A percentile compares a stretch with the other conserved stretches of the same genome.
These are phyloP conservation scores for Polypterus bichir DNA, from an alignment of 2,113 vertebrate species.

Conservation along the genomic window DNA sequence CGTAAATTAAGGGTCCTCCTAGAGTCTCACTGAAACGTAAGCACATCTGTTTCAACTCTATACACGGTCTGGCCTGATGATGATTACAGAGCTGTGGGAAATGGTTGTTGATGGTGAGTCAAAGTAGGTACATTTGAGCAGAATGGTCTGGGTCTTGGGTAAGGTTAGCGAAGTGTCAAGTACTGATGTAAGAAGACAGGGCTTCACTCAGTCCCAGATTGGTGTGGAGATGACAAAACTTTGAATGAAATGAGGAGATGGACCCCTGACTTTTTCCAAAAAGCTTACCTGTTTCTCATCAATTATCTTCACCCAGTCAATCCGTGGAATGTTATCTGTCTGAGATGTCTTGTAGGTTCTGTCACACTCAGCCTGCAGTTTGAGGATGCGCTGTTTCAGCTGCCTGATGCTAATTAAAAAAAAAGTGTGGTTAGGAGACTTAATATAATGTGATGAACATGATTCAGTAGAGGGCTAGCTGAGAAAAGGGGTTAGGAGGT, in stretches of 20 bases:
- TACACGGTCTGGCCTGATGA: too few relatives aligned
- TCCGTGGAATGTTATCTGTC: constrained; percentile 54
- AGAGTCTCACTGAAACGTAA: too few relatives aligned
- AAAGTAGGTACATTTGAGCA: too few relatives aligned
- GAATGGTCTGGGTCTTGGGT: too few relatives aligned
- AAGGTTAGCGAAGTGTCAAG: too few relatives aligned
- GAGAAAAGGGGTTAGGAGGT: background rate
- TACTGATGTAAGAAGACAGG: too few relatives aligned
- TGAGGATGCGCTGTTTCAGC: constrained; percentile 67
- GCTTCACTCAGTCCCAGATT: background rate
- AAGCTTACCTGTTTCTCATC: constrained; percentile 80
- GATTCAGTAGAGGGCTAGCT: background rate
- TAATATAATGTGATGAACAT: too few relatives aligned
- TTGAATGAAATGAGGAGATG: background rate
- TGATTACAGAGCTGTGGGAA: too few relatives aligned
- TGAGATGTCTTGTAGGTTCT: constrained; percentile 69
- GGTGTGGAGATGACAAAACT: background rate
- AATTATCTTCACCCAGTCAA: constrained; percentile 81
- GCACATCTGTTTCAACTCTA: too few relatives aligned
- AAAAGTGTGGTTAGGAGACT: background rate
- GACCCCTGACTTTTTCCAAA: background rate
- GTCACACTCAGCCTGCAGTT: constrained; percentile 60
- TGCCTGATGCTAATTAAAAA: constrained; percentile 66
- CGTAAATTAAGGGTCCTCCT: too few relatives aligned
- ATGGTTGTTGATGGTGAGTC: too few relatives aligned